Base-by-base conservation (phyloP, 2,888 invertebrate genomes). In the Xestoiulus laeticollis region DNA sequence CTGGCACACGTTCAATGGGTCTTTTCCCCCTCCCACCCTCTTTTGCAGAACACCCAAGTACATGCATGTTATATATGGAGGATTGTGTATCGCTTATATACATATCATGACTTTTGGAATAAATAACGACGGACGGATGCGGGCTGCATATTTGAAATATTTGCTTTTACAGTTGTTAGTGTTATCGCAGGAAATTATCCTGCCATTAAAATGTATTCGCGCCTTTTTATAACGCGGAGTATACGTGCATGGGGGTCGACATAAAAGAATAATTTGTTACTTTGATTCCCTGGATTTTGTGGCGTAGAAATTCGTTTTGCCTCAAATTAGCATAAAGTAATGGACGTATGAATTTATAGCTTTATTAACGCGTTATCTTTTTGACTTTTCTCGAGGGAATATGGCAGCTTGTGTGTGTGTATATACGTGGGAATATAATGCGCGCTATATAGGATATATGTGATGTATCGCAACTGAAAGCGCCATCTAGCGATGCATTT, bases 361-460 rank as follows among this genome's bases (percentile, higher is more conserved):
- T 78, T 78, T 78, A 78, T 78, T 78, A 78, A 78, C 78, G 78
- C 78, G 78, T 78, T 78, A 78, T 78, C 78, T 78, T 78, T 30
- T 78, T 30, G 78, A 22, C 78, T 78, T 78, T 78, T 78, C 68
- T 68, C 78, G 22, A 1, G 78, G 78, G 78, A 22, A 22, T n/a
- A 68, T 78, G 78, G 78, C 78, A 78, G 78, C 78, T 78, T 8
- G 43, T 12, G 5, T 43, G 43, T 14, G 53, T n/a, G n/a, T 53
- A 53, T n/a, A 53, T 53, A 16, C 53, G 16, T 12, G 30, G 1
- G 78, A 22, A 78, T 78, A 48, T n/a, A 48, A 48, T 48, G 19
- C 16, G 14, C 48, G 48, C 16, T 19, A n/a, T n/a, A n/a, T n/a
- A n/a, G n/a, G n/a, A n/a, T n/a, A n/a, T 8, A 38, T 5, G 8